Conservation (phyloP, 1,140 invertebrate genomes). For the Lucilia sericata region DNA sequence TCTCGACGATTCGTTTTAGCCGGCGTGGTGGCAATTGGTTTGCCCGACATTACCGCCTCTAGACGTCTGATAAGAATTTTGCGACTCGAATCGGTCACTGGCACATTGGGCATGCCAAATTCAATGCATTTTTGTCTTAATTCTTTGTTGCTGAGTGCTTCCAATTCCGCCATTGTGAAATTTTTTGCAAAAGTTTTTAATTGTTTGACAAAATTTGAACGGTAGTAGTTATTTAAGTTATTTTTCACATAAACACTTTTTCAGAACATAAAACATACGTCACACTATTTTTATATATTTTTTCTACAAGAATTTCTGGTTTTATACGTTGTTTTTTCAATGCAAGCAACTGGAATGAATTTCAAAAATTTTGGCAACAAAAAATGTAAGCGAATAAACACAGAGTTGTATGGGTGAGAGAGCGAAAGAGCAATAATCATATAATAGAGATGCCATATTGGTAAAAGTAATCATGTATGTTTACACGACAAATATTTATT, state of each 20-base stretch:
- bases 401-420: conserved; percentile 34
- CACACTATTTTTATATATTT: conserved; percentile 28
- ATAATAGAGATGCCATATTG: neutral
- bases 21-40: neutral
- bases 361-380: conserved; percentile 26
- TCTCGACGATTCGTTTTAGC: conserved; percentile 52
- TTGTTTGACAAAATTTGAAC: too few species aligned
- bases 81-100: conserved; percentile 60
- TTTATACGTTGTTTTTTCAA: neutral
- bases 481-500: too few species aligned
- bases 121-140: conserved; percentile 59
- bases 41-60: conserved; percentile 50
- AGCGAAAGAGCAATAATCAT: conserved; percentile 15
- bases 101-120: conserved; percentile 57
- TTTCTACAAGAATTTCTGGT: conserved; percentile 21
- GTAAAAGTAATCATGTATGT: too few species aligned
- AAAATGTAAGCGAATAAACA: conserved; percentile 21
- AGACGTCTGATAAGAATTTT: conserved; percentile 52
- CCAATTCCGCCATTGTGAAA: conserved; percentile 50
- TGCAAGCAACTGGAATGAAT: conserved; percentile 26
- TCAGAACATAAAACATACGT: conserved; percentile 8
- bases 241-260: conserved; percentile 7
- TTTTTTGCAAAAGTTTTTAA: neutral
- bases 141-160: conserved; percentile 56
- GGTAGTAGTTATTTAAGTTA: conserved; percentile 1